A percentile compares a stretch with the other conserved stretches of the same genome.
Evolutionary conservation across 2,888 invertebrate genomes (phyloP).

Genomic region (Strigamia maritima): DNA sequence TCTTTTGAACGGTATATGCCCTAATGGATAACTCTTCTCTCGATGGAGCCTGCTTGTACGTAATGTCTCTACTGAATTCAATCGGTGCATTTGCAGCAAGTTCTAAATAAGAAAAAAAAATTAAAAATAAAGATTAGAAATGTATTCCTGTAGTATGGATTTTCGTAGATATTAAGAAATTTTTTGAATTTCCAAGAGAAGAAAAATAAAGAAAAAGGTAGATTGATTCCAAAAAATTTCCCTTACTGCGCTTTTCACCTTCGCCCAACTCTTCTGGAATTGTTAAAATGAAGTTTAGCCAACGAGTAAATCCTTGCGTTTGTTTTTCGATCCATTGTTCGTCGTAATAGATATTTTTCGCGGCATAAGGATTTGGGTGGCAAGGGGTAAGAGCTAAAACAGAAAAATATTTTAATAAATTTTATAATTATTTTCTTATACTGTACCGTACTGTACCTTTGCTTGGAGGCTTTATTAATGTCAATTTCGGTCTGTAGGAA

Average conservation of each 20-base stretch:
- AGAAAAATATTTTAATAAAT: not conserved
- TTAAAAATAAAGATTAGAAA: not conserved
- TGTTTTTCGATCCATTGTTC: constrained; percentile 56
- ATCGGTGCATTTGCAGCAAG: not conserved
- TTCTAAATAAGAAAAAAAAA: not conserved
- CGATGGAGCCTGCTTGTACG: constrained; percentile 46
- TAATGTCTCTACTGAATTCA: not conserved
- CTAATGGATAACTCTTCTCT: constrained; percentile 52
- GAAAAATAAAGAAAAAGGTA: not conserved
- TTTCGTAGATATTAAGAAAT: not conserved
- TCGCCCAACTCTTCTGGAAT: constrained; percentile 50
- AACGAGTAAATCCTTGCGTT: constrained; percentile 53
- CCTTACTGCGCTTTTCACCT: constrained; percentile 15
- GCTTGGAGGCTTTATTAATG: not conserved
- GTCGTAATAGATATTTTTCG: constrained; percentile 55
- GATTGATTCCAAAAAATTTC: not conserved
- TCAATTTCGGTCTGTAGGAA: not conserved
- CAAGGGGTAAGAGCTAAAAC: constrained; percentile 42
- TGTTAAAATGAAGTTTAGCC: constrained; percentile 55
- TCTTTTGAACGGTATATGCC: constrained; percentile 50
- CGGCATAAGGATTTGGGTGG: constrained; percentile 53
- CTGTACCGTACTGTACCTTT: not conserved
- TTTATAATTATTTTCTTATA: not conserved
- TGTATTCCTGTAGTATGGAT: not conserved
- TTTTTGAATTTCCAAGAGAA: not conserved